phyloP scores from a whole-genome alignment of 2,888 invertebrate species.

The Cosmia pyralina region DNA sequence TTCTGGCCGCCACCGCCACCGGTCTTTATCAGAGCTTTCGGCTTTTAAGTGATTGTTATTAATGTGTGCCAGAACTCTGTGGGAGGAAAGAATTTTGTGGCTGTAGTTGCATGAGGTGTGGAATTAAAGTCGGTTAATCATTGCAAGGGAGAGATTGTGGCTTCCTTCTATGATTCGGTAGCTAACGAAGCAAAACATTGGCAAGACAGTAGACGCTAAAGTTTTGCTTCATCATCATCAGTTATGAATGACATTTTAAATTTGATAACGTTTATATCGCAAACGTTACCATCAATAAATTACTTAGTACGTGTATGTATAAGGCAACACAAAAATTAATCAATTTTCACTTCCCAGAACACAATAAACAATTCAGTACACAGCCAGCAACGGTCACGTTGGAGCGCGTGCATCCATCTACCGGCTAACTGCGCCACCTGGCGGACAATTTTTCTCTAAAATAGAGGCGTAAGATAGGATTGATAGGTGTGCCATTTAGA shows the following conservation, averaged over 20 bases:
- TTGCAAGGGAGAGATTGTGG: neutral
- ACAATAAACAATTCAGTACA: slow-evolving; percentile 39
- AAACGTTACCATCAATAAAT: slow-evolving; percentile 3
- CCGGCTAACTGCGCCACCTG: slow-evolving; percentile 57
- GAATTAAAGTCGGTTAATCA: neutral
- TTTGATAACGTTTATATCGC: neutral
- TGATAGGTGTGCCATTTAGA: slow-evolving; percentile 72
- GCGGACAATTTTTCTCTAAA: slow-evolving; percentile 67
- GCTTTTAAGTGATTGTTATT: slow-evolving; percentile 54
- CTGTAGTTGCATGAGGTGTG: slow-evolving; percentile 10
- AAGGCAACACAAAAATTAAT: slow-evolving; percentile 25
- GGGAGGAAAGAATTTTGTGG: neutral
- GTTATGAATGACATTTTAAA: neutral
- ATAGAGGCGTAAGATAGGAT: slow-evolving; percentile 72
- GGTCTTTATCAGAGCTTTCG: slow-evolving; percentile 28
- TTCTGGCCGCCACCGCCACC: slow-evolving; percentile 23
- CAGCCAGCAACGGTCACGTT: slow-evolving; percentile 32
- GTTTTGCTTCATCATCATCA: neutral
- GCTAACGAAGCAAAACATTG: neutral
- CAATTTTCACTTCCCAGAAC: slow-evolving; percentile 34
- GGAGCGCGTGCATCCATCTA: slow-evolving; percentile 53
- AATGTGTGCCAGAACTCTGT: slow-evolving; percentile 41
- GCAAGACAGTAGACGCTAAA: neutral
- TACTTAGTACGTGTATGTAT: neutral
- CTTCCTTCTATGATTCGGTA: neutral